Percentiles rank a stretch among this genome's conserved stretches.
Conservation (phyloP, 1,140 invertebrate genomes). For the Rhynchophorus ferrugineus region DNA sequence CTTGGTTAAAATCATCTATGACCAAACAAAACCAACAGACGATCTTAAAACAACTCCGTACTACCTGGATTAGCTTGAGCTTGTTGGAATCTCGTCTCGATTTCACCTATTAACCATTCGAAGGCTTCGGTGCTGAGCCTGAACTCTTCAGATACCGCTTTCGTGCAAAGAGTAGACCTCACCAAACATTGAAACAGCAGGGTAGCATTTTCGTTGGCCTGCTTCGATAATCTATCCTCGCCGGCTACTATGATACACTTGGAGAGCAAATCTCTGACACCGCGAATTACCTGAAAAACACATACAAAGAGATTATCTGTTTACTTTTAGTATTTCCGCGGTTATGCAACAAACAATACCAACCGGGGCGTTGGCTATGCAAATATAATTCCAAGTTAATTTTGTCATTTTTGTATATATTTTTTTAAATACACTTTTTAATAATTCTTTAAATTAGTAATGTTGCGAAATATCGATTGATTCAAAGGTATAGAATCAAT, state of each 20-base stretch:
- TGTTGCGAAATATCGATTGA: too few species aligned
- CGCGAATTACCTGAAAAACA: slow-evolving; percentile 58
- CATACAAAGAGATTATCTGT: background rate
- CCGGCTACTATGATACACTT: slow-evolving; percentile 93
- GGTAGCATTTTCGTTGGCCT: slow-evolving; percentile 98
- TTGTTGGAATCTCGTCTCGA: slow-evolving; percentile 96
- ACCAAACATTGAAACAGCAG: slow-evolving; percentile 94
- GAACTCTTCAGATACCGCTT: slow-evolving; percentile 93
- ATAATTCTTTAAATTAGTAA: too few species aligned
- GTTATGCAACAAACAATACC: too few species aligned
- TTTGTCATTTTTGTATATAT: too few species aligned
- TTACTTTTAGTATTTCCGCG: background rate
- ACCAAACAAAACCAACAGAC: too few species aligned
- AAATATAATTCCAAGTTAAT: too few species aligned
- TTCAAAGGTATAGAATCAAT: too few species aligned
- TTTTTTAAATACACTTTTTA: too few species aligned
- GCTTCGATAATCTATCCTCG: slow-evolving; percentile 86
- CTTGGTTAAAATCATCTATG: too few species aligned
- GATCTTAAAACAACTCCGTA: background rate
- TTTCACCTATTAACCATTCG: slow-evolving; percentile 99
- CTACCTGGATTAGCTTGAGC: slow-evolving; percentile 76
- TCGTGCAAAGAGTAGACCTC: slow-evolving; percentile 90
- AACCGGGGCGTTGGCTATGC: too few species aligned
- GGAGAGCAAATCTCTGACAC: slow-evolving; percentile 76
- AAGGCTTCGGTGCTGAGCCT: slow-evolving; percentile 92